Conservation (phyloP, 2,113 vertebrate species). For the Bostrychus sinensis region DNA sequence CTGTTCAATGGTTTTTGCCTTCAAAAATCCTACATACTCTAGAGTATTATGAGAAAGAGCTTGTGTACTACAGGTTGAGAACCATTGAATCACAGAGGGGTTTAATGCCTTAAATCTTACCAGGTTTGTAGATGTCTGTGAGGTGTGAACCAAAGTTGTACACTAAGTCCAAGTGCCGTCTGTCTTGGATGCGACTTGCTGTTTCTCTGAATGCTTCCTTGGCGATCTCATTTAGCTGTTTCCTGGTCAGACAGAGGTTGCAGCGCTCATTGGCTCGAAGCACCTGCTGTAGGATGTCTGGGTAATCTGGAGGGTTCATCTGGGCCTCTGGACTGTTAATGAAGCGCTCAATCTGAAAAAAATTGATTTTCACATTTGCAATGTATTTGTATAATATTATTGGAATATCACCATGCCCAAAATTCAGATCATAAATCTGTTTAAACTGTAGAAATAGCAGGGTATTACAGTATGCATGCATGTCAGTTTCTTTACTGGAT, state of each 20-base stretch:
- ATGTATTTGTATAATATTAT: too few species aligned
- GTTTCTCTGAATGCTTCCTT: conserved; percentile 89
- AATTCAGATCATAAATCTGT: too few species aligned
- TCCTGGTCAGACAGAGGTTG: conserved; percentile 77
- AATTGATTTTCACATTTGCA: neutral
- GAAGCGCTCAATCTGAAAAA: conserved; percentile 82
- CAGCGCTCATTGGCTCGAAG: conserved; percentile 79
- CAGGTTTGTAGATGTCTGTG: conserved; percentile 83
- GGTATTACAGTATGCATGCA: too few species aligned
- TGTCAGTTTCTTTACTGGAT: too few species aligned
- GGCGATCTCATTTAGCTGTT: conserved; percentile 83
- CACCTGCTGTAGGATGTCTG: conserved; percentile 84
- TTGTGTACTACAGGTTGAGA: too few species aligned
- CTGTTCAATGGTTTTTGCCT: too few species aligned
- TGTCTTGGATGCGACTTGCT: conserved; percentile 84
- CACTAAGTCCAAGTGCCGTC: conserved; percentile 87
- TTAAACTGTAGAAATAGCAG: too few species aligned
- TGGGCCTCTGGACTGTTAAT: conserved; percentile 83
- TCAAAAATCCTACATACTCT: too few species aligned
- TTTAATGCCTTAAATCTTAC: too few species aligned
- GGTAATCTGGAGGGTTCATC: conserved; percentile 86
- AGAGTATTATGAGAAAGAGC: too few species aligned
- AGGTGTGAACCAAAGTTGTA: conserved; percentile 93
- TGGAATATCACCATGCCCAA: too few species aligned
- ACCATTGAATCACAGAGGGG: too few species aligned